Evolutionary conservation across 2,797 vertebrate species (phyloP), one percentile per base, ranked within the genome.

Genomic region (Liparis tanakae): DNA sequence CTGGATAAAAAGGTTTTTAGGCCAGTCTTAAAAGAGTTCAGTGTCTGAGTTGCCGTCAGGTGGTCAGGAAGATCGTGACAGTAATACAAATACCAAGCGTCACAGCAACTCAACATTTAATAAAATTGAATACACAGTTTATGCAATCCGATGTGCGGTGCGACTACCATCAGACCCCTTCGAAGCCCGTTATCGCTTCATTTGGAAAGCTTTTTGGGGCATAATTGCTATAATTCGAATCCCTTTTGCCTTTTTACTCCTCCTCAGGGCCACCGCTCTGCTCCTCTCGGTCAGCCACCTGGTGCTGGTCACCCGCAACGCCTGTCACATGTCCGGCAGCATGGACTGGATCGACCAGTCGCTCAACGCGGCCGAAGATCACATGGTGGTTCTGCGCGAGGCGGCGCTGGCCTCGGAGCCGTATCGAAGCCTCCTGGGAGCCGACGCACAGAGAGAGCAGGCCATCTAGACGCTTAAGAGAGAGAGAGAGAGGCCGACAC

Each of bases 291-390:
- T 99, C 85, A 98, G 97, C 85, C 98, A 99, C 82, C 91, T 99
- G 88, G 97, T 98, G 70, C 92, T 99, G 94, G 97, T 99, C 89
- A 98, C 97, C 15, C 95, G 97, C 78, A 97, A 97, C 10, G 97
- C 97, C 79, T 99, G 97, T 82, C 97, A 97, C 90, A 95, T 97
- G 88, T 95, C 96, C 0, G 95, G 96, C 34, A 95, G 96, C 41
- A 92, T 97, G 87, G 96, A 97, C 90, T 99, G 98, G 98, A 96
- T 98, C 0, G 97, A 99, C 88, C 96, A 97, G 83, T 98, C 97
- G 0, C 94, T 99, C 68, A 95, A 96, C 0, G 96, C 96, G 0
- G 97, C 97, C 0, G 97, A 99, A 74, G 96, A 96, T 88, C 98
- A 99, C 93, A 95, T 98, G 96, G 94, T 96, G 13, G 96, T 96